Evolutionary conservation across 2,113 vertebrate genomes (phyloP).

Genomic region (Lontra canadensis): DNA sequence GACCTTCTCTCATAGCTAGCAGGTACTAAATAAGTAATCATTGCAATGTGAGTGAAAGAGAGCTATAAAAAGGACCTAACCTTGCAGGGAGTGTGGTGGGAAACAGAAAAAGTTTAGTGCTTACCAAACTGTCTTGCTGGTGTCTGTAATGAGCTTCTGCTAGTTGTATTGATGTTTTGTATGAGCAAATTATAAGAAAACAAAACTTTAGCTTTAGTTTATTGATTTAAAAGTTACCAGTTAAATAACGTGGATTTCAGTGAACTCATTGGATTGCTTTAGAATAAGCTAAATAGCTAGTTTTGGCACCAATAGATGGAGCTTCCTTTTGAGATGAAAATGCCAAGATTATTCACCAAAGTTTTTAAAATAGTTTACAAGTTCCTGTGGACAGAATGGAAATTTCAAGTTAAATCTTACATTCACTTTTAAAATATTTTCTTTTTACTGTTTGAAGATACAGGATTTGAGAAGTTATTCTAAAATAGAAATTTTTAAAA

Average conservation of each 20-base stretch:
- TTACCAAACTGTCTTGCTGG: neutral
- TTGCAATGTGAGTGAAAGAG: neutral
- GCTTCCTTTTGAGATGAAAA: neutral
- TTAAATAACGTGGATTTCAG: neutral
- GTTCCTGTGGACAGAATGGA: neutral
- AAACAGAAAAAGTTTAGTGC: neutral
- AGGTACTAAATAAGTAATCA: neutral
- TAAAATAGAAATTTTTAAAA: constrained; percentile 6
- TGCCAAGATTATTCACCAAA: neutral
- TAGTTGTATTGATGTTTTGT: neutral
- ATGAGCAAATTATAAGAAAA: neutral
- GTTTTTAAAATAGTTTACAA: neutral
- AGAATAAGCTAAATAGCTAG: neutral
- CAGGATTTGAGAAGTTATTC: neutral
- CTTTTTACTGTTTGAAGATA: neutral
- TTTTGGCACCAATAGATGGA: neutral
- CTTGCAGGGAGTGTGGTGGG: neutral
- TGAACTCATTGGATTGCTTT: neutral
- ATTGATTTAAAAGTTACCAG: neutral
- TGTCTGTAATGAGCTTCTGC: neutral
- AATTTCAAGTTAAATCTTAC: neutral
- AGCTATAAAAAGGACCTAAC: neutral
- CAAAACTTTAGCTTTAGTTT: neutral
- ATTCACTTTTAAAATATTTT: neutral
- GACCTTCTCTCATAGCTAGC: neutral